A percentile compares a stretch with the other conserved stretches of the same genome.
Conservation (phyloP, 2,113 vertebrate genomes). For the Orycteropus afer region DNA sequence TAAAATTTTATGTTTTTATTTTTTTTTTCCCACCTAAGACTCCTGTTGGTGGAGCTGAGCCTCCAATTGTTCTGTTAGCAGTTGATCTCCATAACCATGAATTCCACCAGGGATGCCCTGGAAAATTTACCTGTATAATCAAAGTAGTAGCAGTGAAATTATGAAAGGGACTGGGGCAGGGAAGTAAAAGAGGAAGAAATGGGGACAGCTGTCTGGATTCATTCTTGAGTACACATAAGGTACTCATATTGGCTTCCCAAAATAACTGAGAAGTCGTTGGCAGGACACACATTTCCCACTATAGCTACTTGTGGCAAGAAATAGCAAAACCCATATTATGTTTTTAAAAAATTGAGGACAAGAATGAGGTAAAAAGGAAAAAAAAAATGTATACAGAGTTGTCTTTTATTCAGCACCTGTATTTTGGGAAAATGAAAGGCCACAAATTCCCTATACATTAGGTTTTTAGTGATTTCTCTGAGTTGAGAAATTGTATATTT, state of each 20-base stretch:
- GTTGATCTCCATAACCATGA: neutral
- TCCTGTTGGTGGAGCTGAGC: too few species aligned
- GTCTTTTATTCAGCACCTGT: neutral
- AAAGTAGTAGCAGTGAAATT: neutral
- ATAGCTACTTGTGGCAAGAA: neutral
- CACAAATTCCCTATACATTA: neutral
- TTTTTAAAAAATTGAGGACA: neutral
- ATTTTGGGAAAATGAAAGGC: slow-evolving; percentile 8
- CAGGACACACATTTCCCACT: neutral
- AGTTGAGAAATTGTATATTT: neutral
- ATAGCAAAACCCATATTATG: neutral
- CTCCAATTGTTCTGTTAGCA: neutral
- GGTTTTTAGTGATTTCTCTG: neutral
- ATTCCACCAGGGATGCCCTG: neutral
- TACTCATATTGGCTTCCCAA: neutral
- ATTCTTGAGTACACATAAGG: neutral
- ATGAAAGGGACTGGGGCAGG: neutral
- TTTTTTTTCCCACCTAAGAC: too few species aligned
- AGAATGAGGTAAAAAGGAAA: neutral
- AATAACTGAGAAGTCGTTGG: neutral
- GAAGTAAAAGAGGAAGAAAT: neutral
- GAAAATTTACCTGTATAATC: neutral
- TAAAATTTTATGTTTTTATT: too few species aligned
- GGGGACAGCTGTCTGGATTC: neutral
- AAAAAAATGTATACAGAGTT: neutral